A percentile compares a stretch with the other conserved stretches of the same genome.
Evolutionary conservation across 1,140 invertebrate genomes (phyloP).

Genomic region (Hycleus cichorii): DNA sequence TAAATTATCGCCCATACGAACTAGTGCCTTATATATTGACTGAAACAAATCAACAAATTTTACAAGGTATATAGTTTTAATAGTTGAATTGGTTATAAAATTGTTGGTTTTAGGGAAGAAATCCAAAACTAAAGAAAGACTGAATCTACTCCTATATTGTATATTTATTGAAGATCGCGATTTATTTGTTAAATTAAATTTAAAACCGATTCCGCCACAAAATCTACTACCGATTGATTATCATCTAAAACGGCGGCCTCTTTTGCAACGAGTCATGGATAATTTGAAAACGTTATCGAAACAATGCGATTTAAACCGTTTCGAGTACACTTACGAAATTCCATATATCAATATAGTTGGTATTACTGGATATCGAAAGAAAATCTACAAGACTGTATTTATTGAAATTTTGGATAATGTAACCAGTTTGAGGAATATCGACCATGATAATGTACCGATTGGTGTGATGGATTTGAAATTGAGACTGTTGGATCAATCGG

Average conservation of each 20-base stretch:
- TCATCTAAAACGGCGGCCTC: slow-evolving; percentile 30
- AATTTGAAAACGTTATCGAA: slow-evolving; percentile 21
- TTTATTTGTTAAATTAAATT: slow-evolving; percentile 25
- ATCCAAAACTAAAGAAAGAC: slow-evolving; percentile 17
- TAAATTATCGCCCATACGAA: slow-evolving; percentile 30
- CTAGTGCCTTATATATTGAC: slow-evolving; percentile 28
- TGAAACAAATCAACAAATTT: slow-evolving; percentile 14
- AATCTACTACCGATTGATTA: not conserved
- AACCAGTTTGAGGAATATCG: slow-evolving; percentile 31
- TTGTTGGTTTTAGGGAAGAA: not conserved
- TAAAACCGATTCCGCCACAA: slow-evolving; percentile 9
- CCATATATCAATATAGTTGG: slow-evolving; percentile 37
- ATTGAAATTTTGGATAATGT: slow-evolving; percentile 38
- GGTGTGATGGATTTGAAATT: slow-evolving; percentile 37
- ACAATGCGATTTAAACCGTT: slow-evolving; percentile 16
- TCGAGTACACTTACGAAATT: slow-evolving; percentile 31
- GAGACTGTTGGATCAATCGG: slow-evolving; percentile 27
- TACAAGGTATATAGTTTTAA: slow-evolving; percentile 8
- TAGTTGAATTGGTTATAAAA: not conserved
- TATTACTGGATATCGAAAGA: slow-evolving; percentile 34
- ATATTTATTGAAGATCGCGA: slow-evolving; percentile 34
- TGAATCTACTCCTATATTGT: slow-evolving; percentile 34
- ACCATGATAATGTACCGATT: slow-evolving; percentile 17
- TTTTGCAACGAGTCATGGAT: slow-evolving; percentile 23
- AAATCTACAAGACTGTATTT: slow-evolving; percentile 32